These are phyloP conservation scores for Eubasilissa splendida DNA, from an alignment of 2,888 invertebrate species.

Conservation along the genomic window DNA sequence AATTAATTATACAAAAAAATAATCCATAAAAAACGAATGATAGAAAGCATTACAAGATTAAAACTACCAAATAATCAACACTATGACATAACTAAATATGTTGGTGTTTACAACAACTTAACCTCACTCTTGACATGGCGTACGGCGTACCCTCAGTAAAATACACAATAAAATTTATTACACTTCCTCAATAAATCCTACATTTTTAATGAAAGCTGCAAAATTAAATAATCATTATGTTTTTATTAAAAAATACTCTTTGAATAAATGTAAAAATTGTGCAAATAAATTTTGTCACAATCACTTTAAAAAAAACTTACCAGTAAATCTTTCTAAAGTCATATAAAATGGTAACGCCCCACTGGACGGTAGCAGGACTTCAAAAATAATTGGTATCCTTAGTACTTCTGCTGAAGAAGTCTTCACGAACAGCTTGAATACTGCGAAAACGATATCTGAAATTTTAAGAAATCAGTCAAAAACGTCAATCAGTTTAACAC, in stretches of 20 bases:
- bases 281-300: not conserved
- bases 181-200: no score
- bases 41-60: no score
- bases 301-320: constrained; percentile 71
- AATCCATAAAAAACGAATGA: no score
- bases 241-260: no score
- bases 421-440: constrained; percentile 37
- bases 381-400: constrained; percentile 64
- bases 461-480: not conserved
- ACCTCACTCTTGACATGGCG: constrained; percentile 9
- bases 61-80: no score
- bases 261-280: not conserved
- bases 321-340: constrained; percentile 96
- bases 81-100: not conserved
- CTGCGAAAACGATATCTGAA: constrained; percentile 32
- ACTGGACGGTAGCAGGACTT: constrained; percentile 81
- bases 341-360: constrained; percentile 95
- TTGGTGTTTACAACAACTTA: constrained; percentile 24
- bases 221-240: no score
- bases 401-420: constrained; percentile 47
- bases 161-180: no score
- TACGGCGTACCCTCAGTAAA: no score
- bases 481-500: not conserved
- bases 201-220: no score
- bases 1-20: no score